Percentiles rank a stretch among this genome's conserved stretches.
Conservation (phyloP, 2,113 vertebrate species). For the Isurus oxyrinchus region DNA sequence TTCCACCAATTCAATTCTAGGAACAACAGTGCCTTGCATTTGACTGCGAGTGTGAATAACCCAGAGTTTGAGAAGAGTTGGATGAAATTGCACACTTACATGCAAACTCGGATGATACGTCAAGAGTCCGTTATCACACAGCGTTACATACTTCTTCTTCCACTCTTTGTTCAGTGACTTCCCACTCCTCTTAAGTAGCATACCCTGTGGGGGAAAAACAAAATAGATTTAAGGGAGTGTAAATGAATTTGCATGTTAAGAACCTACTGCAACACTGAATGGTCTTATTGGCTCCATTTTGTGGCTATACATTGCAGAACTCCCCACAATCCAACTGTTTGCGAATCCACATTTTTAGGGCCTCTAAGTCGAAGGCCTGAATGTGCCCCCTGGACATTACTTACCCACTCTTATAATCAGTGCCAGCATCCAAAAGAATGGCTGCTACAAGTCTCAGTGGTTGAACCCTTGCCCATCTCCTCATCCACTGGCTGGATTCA, state of each 20-base stretch:
- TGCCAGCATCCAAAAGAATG: neutral
- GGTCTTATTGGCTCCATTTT: neutral
- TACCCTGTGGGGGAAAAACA: constrained; percentile 62
- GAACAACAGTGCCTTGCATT: neutral
- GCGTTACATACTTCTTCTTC: constrained; percentile 97
- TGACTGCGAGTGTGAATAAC: neutral
- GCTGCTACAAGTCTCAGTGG: neutral
- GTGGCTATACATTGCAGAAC: neutral
- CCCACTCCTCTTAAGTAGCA: constrained; percentile 88
- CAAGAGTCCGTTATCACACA: constrained; percentile 87
- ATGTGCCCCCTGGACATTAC: neutral
- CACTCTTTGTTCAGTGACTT: constrained; percentile 95
- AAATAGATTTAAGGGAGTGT: too few species aligned
- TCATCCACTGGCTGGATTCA: neutral
- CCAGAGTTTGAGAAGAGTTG: fast-evolving
- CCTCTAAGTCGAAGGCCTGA: neutral
- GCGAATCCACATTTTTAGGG: neutral
- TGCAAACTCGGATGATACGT: constrained; percentile 96
- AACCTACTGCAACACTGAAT: neutral
- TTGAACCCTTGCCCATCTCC: neutral
- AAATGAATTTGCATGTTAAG: neutral
- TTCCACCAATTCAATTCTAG: neutral
- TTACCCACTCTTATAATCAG: neutral
- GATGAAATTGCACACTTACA: constrained; percentile 53
- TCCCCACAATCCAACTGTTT: neutral